Conservation (phyloP, 2,888 invertebrate species). For the Lasioglossum pauxillum region DNA sequence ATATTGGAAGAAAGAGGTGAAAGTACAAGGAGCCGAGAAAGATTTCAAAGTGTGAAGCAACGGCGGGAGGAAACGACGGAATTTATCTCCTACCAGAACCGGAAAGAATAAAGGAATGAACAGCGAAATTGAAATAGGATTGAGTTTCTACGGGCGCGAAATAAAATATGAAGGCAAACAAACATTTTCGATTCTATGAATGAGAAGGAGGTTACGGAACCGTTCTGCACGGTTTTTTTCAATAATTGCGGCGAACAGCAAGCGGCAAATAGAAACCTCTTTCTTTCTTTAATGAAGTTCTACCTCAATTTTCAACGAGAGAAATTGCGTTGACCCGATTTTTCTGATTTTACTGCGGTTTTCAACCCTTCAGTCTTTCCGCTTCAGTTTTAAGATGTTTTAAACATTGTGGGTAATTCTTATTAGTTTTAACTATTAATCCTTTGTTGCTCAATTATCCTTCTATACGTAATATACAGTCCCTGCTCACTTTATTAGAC, state of each 20-base stretch:
- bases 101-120: slow-evolving; percentile 16
- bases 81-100: slow-evolving; percentile 27
- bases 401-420: neutral
- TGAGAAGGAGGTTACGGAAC: neutral
- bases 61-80: slow-evolving; percentile 8
- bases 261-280: neutral
- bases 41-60: slow-evolving; percentile 52
- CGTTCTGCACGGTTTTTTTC: neutral
- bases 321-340: neutral
- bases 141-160: neutral
- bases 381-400: neutral
- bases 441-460: too few species aligned
- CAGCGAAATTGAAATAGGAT: slow-evolving; percentile 23
- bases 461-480: too few species aligned
- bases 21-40: slow-evolving; percentile 23
- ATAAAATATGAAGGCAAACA: neutral
- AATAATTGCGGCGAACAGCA: neutral
- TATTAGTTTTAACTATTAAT: too few species aligned
- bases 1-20: slow-evolving; percentile 26
- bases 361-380: neutral
- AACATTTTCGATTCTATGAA: slow-evolving; percentile 4
- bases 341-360: neutral
- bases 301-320: neutral
- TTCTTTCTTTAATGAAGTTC: neutral
- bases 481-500: too few species aligned